These are phyloP conservation scores for Saccopteryx bilineata DNA, from an alignment of 2,113 vertebrate genomes.

Conservation along the genomic window DNA sequence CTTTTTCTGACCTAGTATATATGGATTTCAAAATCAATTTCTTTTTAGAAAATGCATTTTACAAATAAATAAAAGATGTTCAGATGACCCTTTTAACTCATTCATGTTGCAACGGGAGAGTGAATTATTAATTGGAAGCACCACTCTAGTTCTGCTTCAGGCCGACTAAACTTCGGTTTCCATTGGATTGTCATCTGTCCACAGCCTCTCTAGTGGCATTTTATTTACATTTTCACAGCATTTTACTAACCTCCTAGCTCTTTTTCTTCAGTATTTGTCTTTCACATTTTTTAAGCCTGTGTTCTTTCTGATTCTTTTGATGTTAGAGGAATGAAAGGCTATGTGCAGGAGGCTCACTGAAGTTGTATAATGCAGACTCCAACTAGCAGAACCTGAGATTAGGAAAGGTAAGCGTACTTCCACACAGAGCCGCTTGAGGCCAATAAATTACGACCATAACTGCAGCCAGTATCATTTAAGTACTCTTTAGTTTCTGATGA, in stretches of 20 bases:
- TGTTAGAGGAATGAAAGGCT: slow-evolving; percentile 69
- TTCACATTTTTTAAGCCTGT: background rate
- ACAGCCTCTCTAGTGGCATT: background rate
- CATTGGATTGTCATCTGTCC: background rate
- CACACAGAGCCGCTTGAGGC: slow-evolving; percentile 68
- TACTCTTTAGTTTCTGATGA: slow-evolving; percentile 85
- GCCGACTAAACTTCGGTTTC: background rate
- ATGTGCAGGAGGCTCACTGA: slow-evolving; percentile 1
- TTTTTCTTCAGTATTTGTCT: slow-evolving; percentile 31
- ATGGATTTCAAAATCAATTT: slow-evolving; percentile 49
- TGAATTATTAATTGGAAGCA: background rate
- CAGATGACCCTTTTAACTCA: slow-evolving; percentile 5
- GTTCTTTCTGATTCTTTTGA: slow-evolving; percentile 46
- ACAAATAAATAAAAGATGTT: slow-evolving; percentile 56
- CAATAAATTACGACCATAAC: slow-evolving; percentile 81
- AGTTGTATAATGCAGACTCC: slow-evolving; percentile 75
- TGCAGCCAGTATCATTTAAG: slow-evolving; percentile 83
- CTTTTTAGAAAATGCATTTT: slow-evolving; percentile 41
- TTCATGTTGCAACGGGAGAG: background rate
- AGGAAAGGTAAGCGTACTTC: slow-evolving; percentile 63
- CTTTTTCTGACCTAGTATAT: slow-evolving; percentile 13
- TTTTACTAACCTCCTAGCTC: background rate
- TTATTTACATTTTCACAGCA: background rate
- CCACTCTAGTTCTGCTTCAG: background rate
- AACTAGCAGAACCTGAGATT: slow-evolving; percentile 70